phyloP scores from a whole-genome alignment of 1,140 invertebrate genomes.

The Drosophila varians region DNA sequence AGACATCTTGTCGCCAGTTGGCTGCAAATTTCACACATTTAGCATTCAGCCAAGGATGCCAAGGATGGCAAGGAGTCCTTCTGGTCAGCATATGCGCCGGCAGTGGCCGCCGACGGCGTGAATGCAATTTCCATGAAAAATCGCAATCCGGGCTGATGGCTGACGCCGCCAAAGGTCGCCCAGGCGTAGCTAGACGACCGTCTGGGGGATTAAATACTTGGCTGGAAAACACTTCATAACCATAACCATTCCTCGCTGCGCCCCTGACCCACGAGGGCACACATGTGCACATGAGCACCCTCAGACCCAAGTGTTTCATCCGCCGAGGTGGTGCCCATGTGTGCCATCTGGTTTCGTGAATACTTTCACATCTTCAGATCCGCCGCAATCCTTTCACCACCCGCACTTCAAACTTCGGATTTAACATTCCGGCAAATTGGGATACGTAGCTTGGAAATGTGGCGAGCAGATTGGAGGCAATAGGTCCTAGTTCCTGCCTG shows the following conservation, averaged over 20 bases:
- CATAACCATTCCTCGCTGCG: not conserved
- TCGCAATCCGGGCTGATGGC: slow-evolving; percentile 65
- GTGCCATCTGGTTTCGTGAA: slow-evolving; percentile 24
- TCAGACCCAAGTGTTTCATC: slow-evolving; percentile 6
- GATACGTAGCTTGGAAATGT: slow-evolving; percentile 14
- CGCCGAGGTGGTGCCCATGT: slow-evolving; percentile 12
- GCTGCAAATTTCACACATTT: slow-evolving; percentile 59
- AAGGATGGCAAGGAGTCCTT: slow-evolving; percentile 30
- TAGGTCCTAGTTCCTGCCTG: not conserved
- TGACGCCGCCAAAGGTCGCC: slow-evolving; percentile 63
- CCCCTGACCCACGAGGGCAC: not conserved
- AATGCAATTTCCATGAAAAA: slow-evolving; percentile 72
- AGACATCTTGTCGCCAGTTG: slow-evolving; percentile 42
- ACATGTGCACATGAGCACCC: slow-evolving; percentile 2
- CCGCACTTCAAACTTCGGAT: slow-evolving; percentile 11
- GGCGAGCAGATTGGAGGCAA: slow-evolving; percentile 18
- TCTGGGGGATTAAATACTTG: not conserved
- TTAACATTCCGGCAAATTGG: not conserved
- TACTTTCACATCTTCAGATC: slow-evolving; percentile 2
- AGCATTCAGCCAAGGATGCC: slow-evolving; percentile 27
- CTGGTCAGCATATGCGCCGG: slow-evolving; percentile 72
- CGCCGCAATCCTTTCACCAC: slow-evolving; percentile 33
- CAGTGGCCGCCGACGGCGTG: slow-evolving; percentile 37
- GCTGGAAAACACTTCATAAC: not conserved
- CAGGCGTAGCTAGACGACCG: slow-evolving; percentile 8